Conservation (phyloP, 2,113 vertebrate species). For the Tor tambroides region DNA sequence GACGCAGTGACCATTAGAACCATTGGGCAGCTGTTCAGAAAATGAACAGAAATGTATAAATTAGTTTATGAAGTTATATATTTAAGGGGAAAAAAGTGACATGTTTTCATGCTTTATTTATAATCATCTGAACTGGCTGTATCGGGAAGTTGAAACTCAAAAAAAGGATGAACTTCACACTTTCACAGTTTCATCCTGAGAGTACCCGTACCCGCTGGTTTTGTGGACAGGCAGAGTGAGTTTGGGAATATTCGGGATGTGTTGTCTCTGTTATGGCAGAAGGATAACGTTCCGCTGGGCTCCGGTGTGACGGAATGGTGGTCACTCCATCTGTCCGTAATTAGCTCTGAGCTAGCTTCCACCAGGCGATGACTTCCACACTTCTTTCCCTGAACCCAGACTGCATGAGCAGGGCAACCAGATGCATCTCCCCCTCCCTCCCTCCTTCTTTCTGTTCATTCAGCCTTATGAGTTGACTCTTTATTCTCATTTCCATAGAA, state of each 20-base stretch:
- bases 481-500: not conserved
- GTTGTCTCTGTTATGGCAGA: constrained; percentile 68
- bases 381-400: constrained; percentile 51
- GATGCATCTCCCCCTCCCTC: constrained; percentile 47
- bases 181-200: constrained; percentile 10
- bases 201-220: not conserved
- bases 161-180: constrained; percentile 1
- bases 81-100: not conserved
- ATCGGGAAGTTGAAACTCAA: not conserved
- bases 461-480: not conserved
- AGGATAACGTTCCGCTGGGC: constrained; percentile 69
- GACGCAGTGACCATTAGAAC: constrained; percentile 65
- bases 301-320: constrained; percentile 70
- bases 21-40: constrained; percentile 39
- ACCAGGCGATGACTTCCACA: constrained; percentile 62
- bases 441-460: constrained; percentile 14
- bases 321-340: constrained; percentile 80
- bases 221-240: constrained; percentile 31
- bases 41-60: constrained; percentile 42
- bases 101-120: constrained; percentile 22
- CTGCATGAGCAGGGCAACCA: constrained; percentile 38
- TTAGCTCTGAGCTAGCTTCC: constrained; percentile 69
- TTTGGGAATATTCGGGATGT: not conserved
- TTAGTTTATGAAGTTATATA: constrained; percentile 54
- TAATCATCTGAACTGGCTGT: not conserved